Evolutionary conservation across 2,888 invertebrate species (phyloP), one percentile per base, ranked within the genome.

Genomic region (Phragmatobia fuliginosa): DNA sequence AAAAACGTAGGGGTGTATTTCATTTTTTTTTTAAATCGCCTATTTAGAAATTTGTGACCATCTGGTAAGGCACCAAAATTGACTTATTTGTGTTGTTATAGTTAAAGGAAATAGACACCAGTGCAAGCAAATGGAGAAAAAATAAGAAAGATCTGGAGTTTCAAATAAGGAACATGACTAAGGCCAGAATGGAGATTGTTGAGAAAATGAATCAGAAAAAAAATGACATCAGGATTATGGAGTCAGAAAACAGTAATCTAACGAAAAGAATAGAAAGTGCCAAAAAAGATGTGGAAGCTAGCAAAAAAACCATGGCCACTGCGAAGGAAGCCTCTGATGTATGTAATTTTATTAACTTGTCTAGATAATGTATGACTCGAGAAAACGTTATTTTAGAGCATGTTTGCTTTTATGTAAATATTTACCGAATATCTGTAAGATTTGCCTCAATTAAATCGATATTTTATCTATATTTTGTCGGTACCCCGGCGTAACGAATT

Each of bases 71-170:
- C 7, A 38, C 14, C 16, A 6, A 45, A 45, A 21, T 6, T 21
- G 4, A 41, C 7, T 18, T 41, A 6, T 18, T 18, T 18, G 18
- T 21, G 21, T 59, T 1, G 6, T 84, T 85, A 45, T 66, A 94
- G 94, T 73, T 92, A 11, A 88, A 85, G 74, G 87, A 90, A 74
- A 81, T 89, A 49, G 94, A 94, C 71, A 62, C 68, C 28, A 92
- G 88, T 75, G 77, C 80, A 41, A 76, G 70, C 8, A 93, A 92
- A 82, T 94, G 94, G 94, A 90, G 91, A 0, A 91, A 89, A 76
- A 90, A 87, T 67, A 91, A 88, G 66, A 91, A 90, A 77, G 92
- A 94, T 45, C 69, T 94, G 38, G 93, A 94, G 75, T 79, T 83
- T 14, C 85, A 94, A 86, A 41, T 91, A 60, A 74, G 70, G n/a